phyloP scores from a whole-genome alignment of 2,113 vertebrate genomes.

The Nycticebus coucang region DNA sequence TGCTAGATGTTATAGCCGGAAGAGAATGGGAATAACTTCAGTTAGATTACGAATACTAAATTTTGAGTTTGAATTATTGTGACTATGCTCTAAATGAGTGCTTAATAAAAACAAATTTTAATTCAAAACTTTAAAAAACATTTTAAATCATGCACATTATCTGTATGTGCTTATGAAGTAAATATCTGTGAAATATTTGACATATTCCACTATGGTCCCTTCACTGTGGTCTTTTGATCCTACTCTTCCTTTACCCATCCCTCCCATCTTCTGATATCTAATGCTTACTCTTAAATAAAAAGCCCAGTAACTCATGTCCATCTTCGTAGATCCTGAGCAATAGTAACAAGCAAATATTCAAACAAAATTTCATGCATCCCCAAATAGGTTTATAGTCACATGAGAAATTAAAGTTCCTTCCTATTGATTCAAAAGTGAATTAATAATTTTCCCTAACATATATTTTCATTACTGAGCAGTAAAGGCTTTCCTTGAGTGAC shows the following conservation, averaged over 20 bases:
- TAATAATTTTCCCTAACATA: background rate
- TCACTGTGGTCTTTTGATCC: background rate
- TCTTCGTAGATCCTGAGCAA: background rate
- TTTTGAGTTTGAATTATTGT: background rate
- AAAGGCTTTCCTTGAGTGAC: background rate
- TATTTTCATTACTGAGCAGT: background rate
- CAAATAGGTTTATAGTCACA: background rate
- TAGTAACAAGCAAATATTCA: background rate
- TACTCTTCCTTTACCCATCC: background rate
- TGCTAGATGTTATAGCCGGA: background rate
- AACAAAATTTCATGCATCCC: background rate
- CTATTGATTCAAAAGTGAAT: background rate
- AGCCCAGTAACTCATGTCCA: background rate
- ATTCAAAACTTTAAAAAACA: background rate
- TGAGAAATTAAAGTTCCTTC: background rate
- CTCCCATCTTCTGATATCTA: background rate
- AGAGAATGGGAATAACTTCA: background rate
- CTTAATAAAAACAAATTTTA: background rate
- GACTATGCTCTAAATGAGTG: background rate
- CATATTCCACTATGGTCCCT: background rate
- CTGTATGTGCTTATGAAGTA: background rate
- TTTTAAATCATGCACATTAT: background rate
- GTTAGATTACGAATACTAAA: background rate
- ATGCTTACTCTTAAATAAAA: background rate
- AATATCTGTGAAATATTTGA: background rate